phyloP scores from a whole-genome alignment of 2,797 vertebrate genomes.

The Megalops cyprinoides region DNA sequence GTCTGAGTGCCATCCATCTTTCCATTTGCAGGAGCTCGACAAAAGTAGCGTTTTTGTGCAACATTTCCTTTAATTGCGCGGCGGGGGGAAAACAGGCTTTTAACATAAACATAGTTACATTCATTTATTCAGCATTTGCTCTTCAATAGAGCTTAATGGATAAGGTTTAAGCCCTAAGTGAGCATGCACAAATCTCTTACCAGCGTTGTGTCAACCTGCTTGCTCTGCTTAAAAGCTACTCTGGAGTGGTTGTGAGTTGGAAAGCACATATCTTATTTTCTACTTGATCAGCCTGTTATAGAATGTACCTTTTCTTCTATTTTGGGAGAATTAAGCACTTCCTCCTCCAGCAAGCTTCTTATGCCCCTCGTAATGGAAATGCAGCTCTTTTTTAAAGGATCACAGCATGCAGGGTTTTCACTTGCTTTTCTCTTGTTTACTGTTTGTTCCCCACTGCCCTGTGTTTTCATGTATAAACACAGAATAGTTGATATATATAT shows the following conservation, averaged over 20 bases:
- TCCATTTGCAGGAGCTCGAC: constrained; percentile 97
- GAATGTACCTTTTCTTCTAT: constrained; percentile 60
- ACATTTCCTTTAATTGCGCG: constrained; percentile 92
- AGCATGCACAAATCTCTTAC: constrained; percentile 77
- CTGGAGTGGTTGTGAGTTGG: constrained; percentile 66
- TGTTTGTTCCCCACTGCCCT: neutral
- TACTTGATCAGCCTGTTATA: constrained; percentile 67
- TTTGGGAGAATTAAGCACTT: constrained; percentile 56
- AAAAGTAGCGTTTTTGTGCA: constrained; percentile 96
- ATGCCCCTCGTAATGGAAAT: constrained; percentile 32
- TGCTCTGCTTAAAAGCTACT: constrained; percentile 76
- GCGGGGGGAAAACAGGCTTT: constrained; percentile 84
- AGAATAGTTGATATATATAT: neutral
- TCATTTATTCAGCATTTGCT: constrained; percentile 87
- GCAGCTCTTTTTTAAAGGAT: constrained; percentile 13
- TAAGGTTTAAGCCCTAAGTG: constrained; percentile 86
- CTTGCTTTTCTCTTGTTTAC: constrained; percentile 18
- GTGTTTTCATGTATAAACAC: constrained; percentile 1
- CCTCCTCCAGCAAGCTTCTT: constrained; percentile 27
- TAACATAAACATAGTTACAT: constrained; percentile 94
- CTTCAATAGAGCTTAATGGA: constrained; percentile 89
- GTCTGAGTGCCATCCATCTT: constrained; percentile 93
- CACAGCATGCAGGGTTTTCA: no score
- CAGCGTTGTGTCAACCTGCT: constrained; percentile 70
- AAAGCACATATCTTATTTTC: constrained; percentile 64